Conservation (phyloP, 2,888 invertebrate species). For the Prenolepis imparis region DNA sequence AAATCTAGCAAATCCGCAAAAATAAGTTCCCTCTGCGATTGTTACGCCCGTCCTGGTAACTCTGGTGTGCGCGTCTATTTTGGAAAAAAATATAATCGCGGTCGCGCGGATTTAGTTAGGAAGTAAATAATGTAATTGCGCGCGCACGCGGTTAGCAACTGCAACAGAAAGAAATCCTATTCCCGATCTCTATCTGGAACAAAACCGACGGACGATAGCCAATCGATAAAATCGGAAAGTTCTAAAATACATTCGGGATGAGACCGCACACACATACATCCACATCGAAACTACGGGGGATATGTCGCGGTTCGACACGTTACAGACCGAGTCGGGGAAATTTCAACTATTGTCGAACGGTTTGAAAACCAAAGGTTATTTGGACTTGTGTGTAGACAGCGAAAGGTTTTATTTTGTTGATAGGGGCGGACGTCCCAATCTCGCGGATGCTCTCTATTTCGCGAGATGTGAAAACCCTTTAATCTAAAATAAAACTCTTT, state of each 20-base stretch:
- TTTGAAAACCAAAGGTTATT: slow-evolving; percentile 11
- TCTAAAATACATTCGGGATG: background rate
- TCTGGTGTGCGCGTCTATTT: background rate
- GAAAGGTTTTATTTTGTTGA: background rate
- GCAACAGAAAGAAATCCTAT: background rate
- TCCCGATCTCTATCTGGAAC: background rate
- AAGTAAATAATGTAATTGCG: slow-evolving; percentile 23
- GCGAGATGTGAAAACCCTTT: background rate
- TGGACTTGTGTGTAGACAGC: background rate
- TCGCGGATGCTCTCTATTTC: background rate
- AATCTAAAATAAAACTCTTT: background rate
- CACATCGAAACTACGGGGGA: background rate
- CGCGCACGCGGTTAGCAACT: background rate
- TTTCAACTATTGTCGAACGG: slow-evolving; percentile 6
- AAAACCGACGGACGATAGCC: background rate
- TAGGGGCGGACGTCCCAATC: background rate
- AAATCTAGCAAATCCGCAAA: background rate
- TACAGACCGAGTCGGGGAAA: background rate
- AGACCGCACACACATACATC: background rate
- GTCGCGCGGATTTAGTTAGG: background rate
- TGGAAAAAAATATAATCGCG: slow-evolving; percentile 14
- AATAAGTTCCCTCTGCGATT: background rate
- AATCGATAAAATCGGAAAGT: slow-evolving; percentile 10
- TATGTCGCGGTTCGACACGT: slow-evolving; percentile 4
- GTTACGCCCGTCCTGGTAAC: background rate